Evolutionary conservation across 1,140 invertebrate genomes (phyloP).

Genomic region (Thrips palmi): DNA sequence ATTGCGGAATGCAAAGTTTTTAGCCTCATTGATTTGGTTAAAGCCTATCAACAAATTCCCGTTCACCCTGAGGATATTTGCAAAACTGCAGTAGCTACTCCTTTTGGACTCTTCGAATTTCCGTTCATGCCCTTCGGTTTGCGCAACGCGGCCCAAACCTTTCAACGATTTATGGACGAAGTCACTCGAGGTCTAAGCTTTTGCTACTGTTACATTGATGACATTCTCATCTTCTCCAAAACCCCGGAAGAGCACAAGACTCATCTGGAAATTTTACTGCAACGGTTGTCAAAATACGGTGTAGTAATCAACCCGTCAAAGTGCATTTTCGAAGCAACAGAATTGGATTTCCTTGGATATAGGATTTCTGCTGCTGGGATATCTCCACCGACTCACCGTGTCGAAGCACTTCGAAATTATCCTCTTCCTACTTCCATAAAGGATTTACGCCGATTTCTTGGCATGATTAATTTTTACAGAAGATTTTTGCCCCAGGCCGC

Average conservation of each 20-base stretch:
- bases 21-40: slow-evolving; percentile 20
- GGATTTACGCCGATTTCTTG: slow-evolving; percentile 17
- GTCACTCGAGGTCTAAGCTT: slow-evolving; percentile 21
- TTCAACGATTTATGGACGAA: slow-evolving; percentile 24
- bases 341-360: slow-evolving; percentile 20
- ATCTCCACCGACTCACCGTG: slow-evolving; percentile 13
- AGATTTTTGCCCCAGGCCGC: slow-evolving; percentile 14
- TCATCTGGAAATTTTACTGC: slow-evolving; percentile 19
- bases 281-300: slow-evolving; percentile 16
- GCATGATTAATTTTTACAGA: slow-evolving; percentile 20
- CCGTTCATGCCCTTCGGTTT: slow-evolving; percentile 25
- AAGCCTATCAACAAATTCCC: slow-evolving; percentile 24
- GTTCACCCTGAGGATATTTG: slow-evolving; percentile 15
- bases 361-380: slow-evolving; percentile 16
- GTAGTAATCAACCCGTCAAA: slow-evolving; percentile 19
- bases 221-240: slow-evolving; percentile 20
- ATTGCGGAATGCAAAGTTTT: slow-evolving; percentile 15
- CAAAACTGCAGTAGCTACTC: slow-evolving; percentile 20
- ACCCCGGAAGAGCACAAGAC: slow-evolving; percentile 16
- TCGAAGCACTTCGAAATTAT: slow-evolving; percentile 16
- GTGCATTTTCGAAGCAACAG: slow-evolving; percentile 16
- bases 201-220: slow-evolving; percentile 20
- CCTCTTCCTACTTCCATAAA: slow-evolving; percentile 14
- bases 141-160: slow-evolving; percentile 24
- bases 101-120: slow-evolving; percentile 14